Percentiles rank a stretch among this genome's conserved stretches.
These are phyloP conservation scores for Chitala chitala DNA, from an alignment of 2,113 vertebrate genomes.

Conservation along the genomic window DNA sequence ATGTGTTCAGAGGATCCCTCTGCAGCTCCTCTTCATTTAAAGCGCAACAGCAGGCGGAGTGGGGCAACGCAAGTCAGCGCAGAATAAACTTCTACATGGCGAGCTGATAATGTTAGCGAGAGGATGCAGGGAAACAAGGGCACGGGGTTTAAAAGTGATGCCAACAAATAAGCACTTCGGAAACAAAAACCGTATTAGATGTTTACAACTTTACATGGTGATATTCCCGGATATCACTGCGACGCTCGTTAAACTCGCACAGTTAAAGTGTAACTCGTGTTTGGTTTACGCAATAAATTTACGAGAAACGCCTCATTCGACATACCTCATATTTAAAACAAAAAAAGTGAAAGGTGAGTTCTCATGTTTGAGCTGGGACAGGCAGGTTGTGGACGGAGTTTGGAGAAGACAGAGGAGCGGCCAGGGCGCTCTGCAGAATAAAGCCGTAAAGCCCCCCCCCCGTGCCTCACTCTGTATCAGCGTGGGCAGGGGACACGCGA, in stretches of 20 bases:
- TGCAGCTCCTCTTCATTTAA: too few relatives aligned
- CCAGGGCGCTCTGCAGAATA: too few relatives aligned
- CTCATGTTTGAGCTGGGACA: too few relatives aligned
- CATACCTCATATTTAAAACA: slow-evolving; percentile 7
- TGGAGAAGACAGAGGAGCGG: neutral
- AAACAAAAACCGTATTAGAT: neutral
- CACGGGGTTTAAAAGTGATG: neutral
- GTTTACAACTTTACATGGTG: neutral
- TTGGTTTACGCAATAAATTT: neutral
- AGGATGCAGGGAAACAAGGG: neutral
- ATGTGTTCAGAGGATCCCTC: too few relatives aligned
- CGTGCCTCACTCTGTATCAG: too few relatives aligned
- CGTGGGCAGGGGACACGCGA: neutral
- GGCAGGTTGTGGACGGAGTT: too few relatives aligned
- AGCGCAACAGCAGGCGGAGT: too few relatives aligned
- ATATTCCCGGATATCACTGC: neutral
- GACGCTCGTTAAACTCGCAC: slow-evolving; percentile 8
- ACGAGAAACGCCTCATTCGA: slow-evolving; percentile 18
- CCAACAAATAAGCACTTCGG: too few relatives aligned
- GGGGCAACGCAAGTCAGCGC: too few relatives aligned
- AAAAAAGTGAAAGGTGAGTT: neutral
- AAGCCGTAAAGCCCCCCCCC: too few relatives aligned
- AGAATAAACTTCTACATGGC: neutral
- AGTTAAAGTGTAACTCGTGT: neutral
- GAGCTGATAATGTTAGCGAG: neutral